Percentiles rank a stretch among this genome's conserved stretches.
These are phyloP conservation scores for Tetramorium parvispinum DNA, from an alignment of 1,140 invertebrate species.

Conservation along the genomic window DNA sequence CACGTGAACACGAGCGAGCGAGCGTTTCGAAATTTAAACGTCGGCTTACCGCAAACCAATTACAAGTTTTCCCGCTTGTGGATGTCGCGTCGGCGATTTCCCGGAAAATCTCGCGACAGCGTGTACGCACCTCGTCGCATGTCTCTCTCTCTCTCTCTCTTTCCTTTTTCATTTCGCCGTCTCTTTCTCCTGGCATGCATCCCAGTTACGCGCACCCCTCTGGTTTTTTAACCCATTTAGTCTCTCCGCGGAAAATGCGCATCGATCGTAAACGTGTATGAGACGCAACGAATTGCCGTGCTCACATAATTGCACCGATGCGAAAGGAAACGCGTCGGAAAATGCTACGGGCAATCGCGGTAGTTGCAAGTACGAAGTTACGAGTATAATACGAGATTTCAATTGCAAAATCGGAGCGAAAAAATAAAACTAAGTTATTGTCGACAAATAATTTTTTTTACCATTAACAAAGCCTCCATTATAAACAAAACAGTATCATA, in stretches of 20 bases:
- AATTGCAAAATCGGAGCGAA: background rate
- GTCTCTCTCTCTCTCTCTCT: background rate
- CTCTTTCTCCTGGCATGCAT: constrained; percentile 7
- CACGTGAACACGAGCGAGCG: background rate
- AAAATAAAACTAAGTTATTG: background rate
- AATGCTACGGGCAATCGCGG: constrained; percentile 34
- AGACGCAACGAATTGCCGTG: constrained; percentile 14
- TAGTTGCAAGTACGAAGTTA: constrained; percentile 31
- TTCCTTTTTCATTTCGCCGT: background rate
- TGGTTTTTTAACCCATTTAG: constrained; percentile 31
- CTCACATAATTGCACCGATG: constrained; percentile 59
- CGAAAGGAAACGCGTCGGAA: constrained; percentile 10
- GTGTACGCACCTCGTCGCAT: constrained; percentile 2
- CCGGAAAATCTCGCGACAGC: constrained; percentile 52
- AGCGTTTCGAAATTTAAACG: constrained; percentile 61
- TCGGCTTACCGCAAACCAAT: constrained; percentile 64
- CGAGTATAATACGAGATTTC: constrained; percentile 23
- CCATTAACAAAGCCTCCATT: no score
- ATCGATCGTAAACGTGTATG: constrained; percentile 51
- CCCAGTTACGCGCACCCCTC: background rate
- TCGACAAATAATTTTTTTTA: background rate
- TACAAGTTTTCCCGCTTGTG: constrained; percentile 61
- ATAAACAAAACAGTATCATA: background rate
- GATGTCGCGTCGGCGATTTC: constrained; percentile 56
- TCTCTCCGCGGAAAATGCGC: constrained; percentile 25